phyloP scores from a whole-genome alignment of 1,140 invertebrate genomes.

The Heterodera schachtii region DNA sequence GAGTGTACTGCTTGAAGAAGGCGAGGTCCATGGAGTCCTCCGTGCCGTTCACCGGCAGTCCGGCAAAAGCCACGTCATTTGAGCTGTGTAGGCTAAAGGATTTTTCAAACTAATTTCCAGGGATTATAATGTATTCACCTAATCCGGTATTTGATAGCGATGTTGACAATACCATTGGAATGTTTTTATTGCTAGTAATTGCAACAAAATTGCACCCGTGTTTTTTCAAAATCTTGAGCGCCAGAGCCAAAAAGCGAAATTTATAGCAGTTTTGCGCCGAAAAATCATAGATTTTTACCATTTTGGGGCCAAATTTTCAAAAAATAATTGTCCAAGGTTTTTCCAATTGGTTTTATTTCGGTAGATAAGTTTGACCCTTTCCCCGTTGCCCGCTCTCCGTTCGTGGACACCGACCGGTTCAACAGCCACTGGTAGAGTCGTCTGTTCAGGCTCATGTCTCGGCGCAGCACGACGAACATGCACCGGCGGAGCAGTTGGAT shows the following conservation, averaged over 20 bases:
- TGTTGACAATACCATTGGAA: no score
- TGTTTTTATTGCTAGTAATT: no score
- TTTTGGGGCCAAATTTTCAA: background rate
- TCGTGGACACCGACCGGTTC: constrained; percentile 34
- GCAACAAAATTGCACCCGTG: no score
- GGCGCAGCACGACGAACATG: constrained; percentile 79
- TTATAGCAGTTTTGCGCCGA: no score
- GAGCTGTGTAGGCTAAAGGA: constrained; percentile 21
- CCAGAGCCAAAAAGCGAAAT: no score
- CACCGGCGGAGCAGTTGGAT: constrained; percentile 79
- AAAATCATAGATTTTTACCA: no score
- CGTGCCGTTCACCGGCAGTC: constrained; percentile 45
- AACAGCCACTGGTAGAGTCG: constrained; percentile 66
- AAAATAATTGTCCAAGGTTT: constrained; percentile 23
- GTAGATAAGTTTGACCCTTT: no score
- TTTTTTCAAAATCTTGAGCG: no score
- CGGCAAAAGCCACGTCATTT: constrained; percentile 47
- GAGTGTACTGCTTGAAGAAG: constrained; percentile 79
- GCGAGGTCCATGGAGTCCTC: constrained; percentile 62
- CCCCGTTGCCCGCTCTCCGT: no score
- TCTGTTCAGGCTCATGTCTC: constrained; percentile 89
- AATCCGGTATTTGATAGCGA: no score
- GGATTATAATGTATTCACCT: no score
- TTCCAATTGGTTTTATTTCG: no score
- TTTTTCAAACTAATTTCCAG: background rate